Percentiles rank a stretch among this genome's conserved stretches.
These are phyloP conservation scores for Nipponia nippon DNA, from an alignment of 2,113 vertebrate species.

Conservation along the genomic window DNA sequence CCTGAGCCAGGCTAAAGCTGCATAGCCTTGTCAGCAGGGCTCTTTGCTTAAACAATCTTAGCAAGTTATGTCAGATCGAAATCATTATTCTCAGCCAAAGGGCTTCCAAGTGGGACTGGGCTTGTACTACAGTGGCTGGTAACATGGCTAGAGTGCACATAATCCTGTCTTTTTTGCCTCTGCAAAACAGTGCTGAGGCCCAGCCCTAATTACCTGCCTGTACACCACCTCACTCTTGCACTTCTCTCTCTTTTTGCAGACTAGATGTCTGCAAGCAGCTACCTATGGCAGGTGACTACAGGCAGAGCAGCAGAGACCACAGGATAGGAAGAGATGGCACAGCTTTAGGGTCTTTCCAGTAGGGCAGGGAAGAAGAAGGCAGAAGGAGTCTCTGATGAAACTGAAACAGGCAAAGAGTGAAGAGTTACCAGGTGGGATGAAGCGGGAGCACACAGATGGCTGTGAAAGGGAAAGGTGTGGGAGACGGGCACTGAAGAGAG, in stretches of 20 bases:
- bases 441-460: not conserved
- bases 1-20: not conserved
- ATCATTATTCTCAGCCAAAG: not conserved
- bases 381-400: not conserved
- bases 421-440: not conserved
- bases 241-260: not conserved
- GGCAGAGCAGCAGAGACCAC: not conserved
- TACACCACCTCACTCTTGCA: not conserved
- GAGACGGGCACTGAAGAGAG: not conserved
- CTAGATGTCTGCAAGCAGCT: not conserved
- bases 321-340: not conserved
- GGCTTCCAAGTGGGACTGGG: not conserved
- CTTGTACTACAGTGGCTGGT: not conserved
- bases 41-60: not conserved
- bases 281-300: not conserved
- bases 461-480: not conserved
- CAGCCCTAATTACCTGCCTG: not conserved
- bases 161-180: not conserved
- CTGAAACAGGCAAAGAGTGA: not conserved
- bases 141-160: not conserved
- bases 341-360: not conserved
- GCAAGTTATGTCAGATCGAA: not conserved
- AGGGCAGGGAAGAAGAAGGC: not conserved
- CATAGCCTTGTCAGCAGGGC: not conserved
- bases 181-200: not conserved